A percentile compares a stretch with the other conserved stretches of the same genome.
These are phyloP conservation scores for Ostrea edulis DNA, from an alignment of 1,140 invertebrate species.

Conservation along the genomic window DNA sequence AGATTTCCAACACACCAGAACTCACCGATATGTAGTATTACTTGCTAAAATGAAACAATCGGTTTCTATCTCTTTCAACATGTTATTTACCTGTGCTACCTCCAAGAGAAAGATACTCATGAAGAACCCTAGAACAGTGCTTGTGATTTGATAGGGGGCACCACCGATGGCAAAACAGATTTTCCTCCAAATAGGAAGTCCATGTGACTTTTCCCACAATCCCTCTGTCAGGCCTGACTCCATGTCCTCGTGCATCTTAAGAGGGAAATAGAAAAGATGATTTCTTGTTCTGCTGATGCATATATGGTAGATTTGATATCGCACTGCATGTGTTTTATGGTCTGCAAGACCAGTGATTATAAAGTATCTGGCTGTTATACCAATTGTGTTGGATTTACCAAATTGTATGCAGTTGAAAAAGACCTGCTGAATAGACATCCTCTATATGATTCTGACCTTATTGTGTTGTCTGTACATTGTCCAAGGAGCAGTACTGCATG, in stretches of 20 bases:
- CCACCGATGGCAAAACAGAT: conserved; percentile 76
- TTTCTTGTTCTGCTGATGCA: neutral
- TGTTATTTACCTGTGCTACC: conserved; percentile 71
- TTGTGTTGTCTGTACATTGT: neutral
- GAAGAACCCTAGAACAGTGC: conserved; percentile 76
- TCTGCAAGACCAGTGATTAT: too few relatives aligned
- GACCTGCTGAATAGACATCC: neutral
- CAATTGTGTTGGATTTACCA: neutral
- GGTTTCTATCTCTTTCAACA: neutral
- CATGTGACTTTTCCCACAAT: conserved; percentile 26
- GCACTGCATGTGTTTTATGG: too few relatives aligned
- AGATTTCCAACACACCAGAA: too few relatives aligned
- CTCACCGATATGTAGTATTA: too few relatives aligned
- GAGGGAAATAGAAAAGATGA: neutral
- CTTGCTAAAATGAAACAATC: neutral
- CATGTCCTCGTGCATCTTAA: neutral
- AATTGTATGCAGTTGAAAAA: neutral
- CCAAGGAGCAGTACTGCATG: neutral
- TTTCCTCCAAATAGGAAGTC: conserved; percentile 72
- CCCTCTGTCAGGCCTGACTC: neutral
- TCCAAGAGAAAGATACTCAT: conserved; percentile 76
- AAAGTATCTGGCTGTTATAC: too few relatives aligned
- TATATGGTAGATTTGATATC: too few relatives aligned
- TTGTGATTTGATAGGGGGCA: conserved; percentile 75
- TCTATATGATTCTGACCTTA: neutral